phyloP scores from a whole-genome alignment of 2,113 vertebrate genomes.

The Sisor rabdophorus region DNA sequence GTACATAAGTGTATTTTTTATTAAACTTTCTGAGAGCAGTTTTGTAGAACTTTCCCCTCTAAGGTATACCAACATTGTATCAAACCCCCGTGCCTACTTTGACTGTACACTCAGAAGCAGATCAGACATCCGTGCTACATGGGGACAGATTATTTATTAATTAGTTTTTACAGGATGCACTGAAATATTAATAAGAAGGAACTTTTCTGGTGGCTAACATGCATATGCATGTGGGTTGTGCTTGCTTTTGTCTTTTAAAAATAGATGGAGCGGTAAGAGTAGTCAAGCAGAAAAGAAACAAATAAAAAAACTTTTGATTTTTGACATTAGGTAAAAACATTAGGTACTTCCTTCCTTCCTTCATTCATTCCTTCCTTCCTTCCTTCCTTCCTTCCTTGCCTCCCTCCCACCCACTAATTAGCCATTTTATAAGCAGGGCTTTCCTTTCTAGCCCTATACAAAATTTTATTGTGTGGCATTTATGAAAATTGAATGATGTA shows the following conservation, averaged over 20 bases:
- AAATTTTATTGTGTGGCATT: too few relatives aligned
- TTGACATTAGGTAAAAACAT: too few relatives aligned
- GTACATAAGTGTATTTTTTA: not conserved
- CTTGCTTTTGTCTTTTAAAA: slow-evolving; percentile 59
- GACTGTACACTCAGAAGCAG: slow-evolving; percentile 41
- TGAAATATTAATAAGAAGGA: slow-evolving; percentile 70
- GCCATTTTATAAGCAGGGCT: too few relatives aligned
- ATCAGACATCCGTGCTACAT: slow-evolving; percentile 50
- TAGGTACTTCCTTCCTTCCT: too few relatives aligned
- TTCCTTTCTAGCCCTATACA: too few relatives aligned
- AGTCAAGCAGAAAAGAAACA: slow-evolving; percentile 45
- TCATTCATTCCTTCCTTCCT: too few relatives aligned
- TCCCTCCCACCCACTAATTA: too few relatives aligned
- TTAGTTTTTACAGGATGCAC: slow-evolving; percentile 50
- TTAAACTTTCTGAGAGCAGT: slow-evolving; percentile 4
- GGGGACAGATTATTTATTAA: slow-evolving; percentile 63
- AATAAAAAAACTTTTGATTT: not conserved
- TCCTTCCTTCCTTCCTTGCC: too few relatives aligned
- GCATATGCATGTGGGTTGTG: slow-evolving; percentile 63
- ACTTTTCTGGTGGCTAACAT: slow-evolving; percentile 58
- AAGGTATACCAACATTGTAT: slow-evolving; percentile 17
- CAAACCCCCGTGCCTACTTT: slow-evolving; percentile 36
- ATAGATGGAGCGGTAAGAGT: slow-evolving; percentile 48
- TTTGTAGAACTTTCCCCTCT: slow-evolving; percentile 8
- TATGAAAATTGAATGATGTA: too few relatives aligned